These are phyloP conservation scores for Umimayanthus kanabou DNA, from an alignment of 92 coral and sea anemone species.

Conservation along the genomic window DNA sequence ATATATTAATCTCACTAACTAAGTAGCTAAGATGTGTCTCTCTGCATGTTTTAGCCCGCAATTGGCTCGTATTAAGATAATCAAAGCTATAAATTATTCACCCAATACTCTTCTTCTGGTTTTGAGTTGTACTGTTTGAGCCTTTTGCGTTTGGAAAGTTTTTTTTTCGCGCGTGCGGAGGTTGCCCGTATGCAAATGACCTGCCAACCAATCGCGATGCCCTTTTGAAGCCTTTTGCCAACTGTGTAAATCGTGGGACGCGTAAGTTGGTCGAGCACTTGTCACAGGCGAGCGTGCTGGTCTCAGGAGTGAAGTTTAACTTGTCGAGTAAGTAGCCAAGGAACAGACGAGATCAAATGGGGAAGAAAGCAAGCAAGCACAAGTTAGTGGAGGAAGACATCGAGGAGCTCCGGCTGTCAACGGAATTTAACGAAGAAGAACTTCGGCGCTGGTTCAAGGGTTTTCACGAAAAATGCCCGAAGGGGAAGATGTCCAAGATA, in stretches of 20 bases:
- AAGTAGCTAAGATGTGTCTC: conserved; percentile 1
- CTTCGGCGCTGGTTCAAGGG: conserved; percentile 88
- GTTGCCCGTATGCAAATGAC: conserved; percentile 67
- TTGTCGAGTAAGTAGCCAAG: conserved; percentile 11
- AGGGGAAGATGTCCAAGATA: conserved; percentile 90
- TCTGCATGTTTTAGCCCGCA: conserved; percentile 18
- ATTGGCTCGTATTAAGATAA: conserved; percentile 51
- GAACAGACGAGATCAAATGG: conserved; percentile 50
- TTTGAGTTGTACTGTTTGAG: conserved; percentile 19
- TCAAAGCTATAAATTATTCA: conserved; percentile 56
- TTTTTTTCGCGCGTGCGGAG: neutral
- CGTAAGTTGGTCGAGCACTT: conserved; percentile 3
- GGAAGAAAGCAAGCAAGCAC: conserved; percentile 73
- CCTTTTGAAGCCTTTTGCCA: conserved; percentile 6
- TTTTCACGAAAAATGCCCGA: conserved; percentile 93
- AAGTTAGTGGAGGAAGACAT: conserved; percentile 79
- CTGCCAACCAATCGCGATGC: conserved; percentile 60
- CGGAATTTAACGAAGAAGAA: conserved; percentile 94
- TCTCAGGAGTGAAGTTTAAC: conserved; percentile 7
- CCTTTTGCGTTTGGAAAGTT: conserved; percentile 1
- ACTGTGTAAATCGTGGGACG: conserved; percentile 15
- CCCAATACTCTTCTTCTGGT: conserved; percentile 10
- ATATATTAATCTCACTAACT: neutral
- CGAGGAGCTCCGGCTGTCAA: conserved; percentile 81
- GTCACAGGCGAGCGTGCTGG: conserved; percentile 20